Percentiles rank a stretch among this genome's conserved stretches.
These are phyloP conservation scores for Oryctes rhinoceros DNA, from an alignment of 1,140 invertebrate species.

Conservation along the genomic window DNA sequence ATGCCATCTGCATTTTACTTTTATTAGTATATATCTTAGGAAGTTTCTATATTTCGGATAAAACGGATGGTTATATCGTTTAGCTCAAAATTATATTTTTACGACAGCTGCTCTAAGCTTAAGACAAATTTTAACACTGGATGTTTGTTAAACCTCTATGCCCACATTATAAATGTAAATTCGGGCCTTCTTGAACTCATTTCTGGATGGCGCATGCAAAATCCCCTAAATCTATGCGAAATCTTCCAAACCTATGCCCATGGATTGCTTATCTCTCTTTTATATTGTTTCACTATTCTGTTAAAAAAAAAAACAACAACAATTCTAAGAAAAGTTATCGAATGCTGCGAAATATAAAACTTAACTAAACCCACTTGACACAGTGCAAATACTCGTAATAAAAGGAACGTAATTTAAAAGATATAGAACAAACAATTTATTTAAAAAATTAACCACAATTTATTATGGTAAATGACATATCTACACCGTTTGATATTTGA, in stretches of 20 bases:
- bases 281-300: not conserved
- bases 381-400: not conserved
- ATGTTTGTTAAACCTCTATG: not conserved
- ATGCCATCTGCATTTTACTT: not conserved
- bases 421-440: not conserved
- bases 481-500: too few species aligned
- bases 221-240: not conserved
- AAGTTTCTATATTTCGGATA: not conserved
- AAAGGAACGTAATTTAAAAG: not conserved
- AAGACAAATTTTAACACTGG: not conserved
- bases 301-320: not conserved
- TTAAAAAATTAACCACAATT: not conserved
- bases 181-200: conserved; percentile 1
- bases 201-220: not conserved
- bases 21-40: not conserved
- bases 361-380: not conserved
- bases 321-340: not conserved
- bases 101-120: not conserved
- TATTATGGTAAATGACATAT: not conserved
- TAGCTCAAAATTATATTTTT: not conserved
- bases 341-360: not conserved
- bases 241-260: not conserved
- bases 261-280: not conserved
- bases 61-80: not conserved
- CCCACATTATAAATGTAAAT: not conserved